Percentiles rank a stretch among this genome's conserved stretches.
Evolutionary conservation across 2,113 vertebrate genomes (phyloP).

Genomic region (Crypturellus undulatus): DNA sequence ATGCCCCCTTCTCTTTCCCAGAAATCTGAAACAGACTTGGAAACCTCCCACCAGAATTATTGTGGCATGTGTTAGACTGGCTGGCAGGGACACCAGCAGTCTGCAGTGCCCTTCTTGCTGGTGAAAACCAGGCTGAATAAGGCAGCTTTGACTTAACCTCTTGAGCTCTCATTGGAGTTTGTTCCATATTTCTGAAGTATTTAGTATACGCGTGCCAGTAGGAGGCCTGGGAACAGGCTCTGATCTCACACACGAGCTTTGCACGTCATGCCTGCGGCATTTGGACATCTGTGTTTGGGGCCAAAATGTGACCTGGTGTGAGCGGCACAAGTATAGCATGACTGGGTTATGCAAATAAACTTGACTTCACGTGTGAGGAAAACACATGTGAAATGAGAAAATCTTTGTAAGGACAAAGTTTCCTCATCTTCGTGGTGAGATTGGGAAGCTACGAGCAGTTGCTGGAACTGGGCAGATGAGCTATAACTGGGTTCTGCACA

Average conservation of each 20-base stretch:
- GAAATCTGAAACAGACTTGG: neutral
- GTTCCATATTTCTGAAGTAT: neutral
- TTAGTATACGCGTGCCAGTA: neutral
- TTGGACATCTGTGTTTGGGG: neutral
- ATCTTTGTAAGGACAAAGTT: neutral
- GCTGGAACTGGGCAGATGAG: neutral
- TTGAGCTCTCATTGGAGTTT: neutral
- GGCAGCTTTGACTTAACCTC: neutral
- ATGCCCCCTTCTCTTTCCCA: neutral
- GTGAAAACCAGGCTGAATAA: neutral
- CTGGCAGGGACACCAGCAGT: neutral
- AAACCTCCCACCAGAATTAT: neutral
- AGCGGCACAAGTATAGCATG: fast-evolving
- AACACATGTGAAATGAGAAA: neutral
- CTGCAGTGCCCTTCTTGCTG: neutral
- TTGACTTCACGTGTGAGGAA: neutral
- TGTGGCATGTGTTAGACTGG: neutral
- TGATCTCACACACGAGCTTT: neutral
- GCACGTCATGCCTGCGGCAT: neutral
- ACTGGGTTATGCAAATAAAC: neutral
- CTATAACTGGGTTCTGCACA: neutral
- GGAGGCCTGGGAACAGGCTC: fast-evolving
- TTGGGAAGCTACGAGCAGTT: fast-evolving
- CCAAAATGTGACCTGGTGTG: neutral
- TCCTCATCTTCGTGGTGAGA: neutral